A percentile compares a stretch with the other conserved stretches of the same genome.
Conservation (phyloP, 2,113 vertebrate genomes). For the Illadopsis cleaveri region DNA sequence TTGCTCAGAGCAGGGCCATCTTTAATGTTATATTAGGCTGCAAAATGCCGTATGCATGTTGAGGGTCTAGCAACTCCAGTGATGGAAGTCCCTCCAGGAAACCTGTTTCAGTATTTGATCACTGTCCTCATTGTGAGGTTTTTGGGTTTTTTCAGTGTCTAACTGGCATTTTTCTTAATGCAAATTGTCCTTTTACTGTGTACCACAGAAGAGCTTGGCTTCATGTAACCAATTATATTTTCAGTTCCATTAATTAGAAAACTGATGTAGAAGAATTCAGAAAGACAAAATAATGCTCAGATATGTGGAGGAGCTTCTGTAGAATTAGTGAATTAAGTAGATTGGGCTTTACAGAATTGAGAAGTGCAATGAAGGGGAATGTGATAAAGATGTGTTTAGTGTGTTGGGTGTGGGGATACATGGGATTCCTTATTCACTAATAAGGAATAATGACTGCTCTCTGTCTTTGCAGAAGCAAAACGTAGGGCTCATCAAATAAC, state of each 20-base stretch:
- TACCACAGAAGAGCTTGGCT: neutral
- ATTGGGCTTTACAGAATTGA: neutral
- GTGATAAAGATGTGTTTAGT: neutral
- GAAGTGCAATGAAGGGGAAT: neutral
- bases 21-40: neutral
- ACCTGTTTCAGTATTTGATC: neutral
- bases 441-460: neutral
- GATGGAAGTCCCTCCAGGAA: neutral
- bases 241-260: neutral
- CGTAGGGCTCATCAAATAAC: neutral
- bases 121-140: neutral
- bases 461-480: neutral
- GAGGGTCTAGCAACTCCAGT: neutral
- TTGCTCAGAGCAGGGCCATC: neutral
- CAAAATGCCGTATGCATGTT: neutral
- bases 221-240: neutral
- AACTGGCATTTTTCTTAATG: neutral
- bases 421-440: neutral
- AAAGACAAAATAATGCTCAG: neutral
- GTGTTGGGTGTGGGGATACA: neutral
- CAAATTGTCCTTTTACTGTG: neutral
- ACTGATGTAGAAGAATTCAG: neutral
- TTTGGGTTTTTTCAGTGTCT: neutral
- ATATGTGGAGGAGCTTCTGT: neutral
- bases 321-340: neutral